Percentiles rank a stretch among this genome's conserved stretches.
Evolutionary conservation across 2,888 invertebrate species (phyloP).

Genomic region (Tipula vernalis): DNA sequence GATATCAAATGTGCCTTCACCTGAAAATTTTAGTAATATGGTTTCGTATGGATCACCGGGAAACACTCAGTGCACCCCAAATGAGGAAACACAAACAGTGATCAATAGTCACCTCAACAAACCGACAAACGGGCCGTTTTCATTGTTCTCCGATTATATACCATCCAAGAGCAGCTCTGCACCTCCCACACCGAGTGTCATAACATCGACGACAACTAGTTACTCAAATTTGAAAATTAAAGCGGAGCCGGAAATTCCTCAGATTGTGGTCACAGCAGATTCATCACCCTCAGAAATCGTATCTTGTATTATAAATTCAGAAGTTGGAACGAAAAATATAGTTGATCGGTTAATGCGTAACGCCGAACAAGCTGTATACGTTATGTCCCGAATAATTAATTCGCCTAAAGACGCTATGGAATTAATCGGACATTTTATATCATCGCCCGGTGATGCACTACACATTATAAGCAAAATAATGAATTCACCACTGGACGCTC

Average conservation of each 20-base stretch:
- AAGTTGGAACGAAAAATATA: slow-evolving; percentile 31
- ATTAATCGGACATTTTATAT: slow-evolving; percentile 32
- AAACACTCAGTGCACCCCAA: neutral
- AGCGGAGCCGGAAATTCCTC: neutral
- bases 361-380: slow-evolving; percentile 28
- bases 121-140: neutral
- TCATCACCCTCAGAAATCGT: slow-evolving; percentile 26
- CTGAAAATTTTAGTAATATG: neutral
- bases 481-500: slow-evolving; percentile 36
- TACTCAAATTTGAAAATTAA: neutral
- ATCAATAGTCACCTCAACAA: neutral
- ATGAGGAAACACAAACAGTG: neutral
- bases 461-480: slow-evolving; percentile 36
- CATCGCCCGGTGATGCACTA: slow-evolving; percentile 33
- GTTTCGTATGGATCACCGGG: neutral
- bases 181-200: neutral
- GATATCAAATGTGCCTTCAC: neutral
- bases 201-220: neutral
- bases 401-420: slow-evolving; percentile 33
- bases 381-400: slow-evolving; percentile 31
- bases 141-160: neutral
- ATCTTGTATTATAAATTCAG: slow-evolving; percentile 30
- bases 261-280: neutral
- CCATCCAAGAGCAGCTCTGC: neutral
- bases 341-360: slow-evolving; percentile 33